Conservation (phyloP, 1,140 invertebrate genomes). For the Teleogryllus occipitalis region DNA sequence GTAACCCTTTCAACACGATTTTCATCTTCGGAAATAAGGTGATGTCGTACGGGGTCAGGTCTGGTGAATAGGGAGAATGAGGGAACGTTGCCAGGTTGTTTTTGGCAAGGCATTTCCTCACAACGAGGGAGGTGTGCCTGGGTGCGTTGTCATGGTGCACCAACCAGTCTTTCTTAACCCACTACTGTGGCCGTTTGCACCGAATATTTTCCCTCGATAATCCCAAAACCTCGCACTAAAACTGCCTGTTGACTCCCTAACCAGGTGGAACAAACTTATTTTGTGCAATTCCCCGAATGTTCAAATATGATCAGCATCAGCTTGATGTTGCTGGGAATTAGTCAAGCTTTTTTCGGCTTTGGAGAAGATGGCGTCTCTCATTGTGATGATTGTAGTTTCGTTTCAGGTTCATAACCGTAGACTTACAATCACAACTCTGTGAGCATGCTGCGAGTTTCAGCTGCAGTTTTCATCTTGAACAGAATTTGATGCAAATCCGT, state of each 20-base stretch:
- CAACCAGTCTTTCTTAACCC: background rate
- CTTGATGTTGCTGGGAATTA: background rate
- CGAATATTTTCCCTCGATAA: background rate
- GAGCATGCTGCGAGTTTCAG: background rate
- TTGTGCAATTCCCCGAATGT: background rate
- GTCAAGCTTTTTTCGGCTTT: background rate
- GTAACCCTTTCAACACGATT: background rate
- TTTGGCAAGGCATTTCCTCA: background rate
- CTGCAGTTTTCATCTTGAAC: background rate
- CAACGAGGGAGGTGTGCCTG: background rate
- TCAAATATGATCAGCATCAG: background rate
- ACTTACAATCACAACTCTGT: background rate
- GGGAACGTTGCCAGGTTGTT: background rate
- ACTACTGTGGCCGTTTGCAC: background rate
- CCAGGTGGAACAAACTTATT: background rate
- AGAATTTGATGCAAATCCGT: slow-evolving; percentile 13
- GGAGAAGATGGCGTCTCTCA: background rate
- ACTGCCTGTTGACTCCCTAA: background rate
- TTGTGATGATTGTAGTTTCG: background rate
- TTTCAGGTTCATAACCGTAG: background rate
- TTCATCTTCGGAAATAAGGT: too few relatives aligned
- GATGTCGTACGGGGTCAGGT: background rate
- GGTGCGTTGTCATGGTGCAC: background rate
- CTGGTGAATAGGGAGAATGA: background rate
- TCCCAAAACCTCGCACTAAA: background rate